phyloP scores from a whole-genome alignment of 2,888 invertebrate species.

The Emmelina monodactyla region DNA sequence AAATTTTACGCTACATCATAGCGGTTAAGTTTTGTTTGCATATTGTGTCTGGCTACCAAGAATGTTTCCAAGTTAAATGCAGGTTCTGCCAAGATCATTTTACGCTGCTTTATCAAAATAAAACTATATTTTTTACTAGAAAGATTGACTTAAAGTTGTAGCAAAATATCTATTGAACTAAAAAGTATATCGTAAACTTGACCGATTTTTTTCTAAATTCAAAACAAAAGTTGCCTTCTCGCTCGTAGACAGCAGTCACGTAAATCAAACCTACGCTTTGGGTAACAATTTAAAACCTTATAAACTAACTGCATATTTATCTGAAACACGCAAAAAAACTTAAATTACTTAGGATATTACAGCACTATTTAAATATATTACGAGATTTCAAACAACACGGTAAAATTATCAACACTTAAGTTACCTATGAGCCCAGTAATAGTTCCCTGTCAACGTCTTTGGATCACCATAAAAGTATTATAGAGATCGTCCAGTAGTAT shows the following conservation, averaged over 20 bases:
- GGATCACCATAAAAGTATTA: too few relatives aligned
- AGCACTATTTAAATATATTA: conserved; percentile 53
- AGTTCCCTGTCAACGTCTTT: conserved; percentile 47
- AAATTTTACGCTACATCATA: too few relatives aligned
- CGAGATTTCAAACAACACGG: conserved; percentile 65
- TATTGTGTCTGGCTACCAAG: too few relatives aligned
- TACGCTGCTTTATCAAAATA: too few relatives aligned
- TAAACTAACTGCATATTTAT: conserved; percentile 57
- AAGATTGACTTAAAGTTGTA: too few relatives aligned
- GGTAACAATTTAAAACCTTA: conserved; percentile 52
- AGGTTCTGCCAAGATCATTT: too few relatives aligned
- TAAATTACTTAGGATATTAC: conserved; percentile 43
- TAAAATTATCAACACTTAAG: conserved; percentile 43
- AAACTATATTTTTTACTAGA: too few relatives aligned
- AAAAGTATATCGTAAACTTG: too few relatives aligned
- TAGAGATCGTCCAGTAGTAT: too few relatives aligned
- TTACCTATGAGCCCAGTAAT: conserved; percentile 49
- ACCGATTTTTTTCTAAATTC: background rate
- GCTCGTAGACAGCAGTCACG: conserved; percentile 14
- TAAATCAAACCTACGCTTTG: conserved; percentile 37
- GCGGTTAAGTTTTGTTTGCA: too few relatives aligned
- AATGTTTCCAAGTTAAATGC: too few relatives aligned
- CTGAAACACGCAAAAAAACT: conserved; percentile 54
- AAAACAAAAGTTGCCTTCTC: conserved; percentile 5
- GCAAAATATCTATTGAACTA: too few relatives aligned